Evolutionary conservation across 2,113 vertebrate genomes (phyloP), one percentile per base, ranked within the genome.

Genomic region (Anarhynchus alexandrinus): DNA sequence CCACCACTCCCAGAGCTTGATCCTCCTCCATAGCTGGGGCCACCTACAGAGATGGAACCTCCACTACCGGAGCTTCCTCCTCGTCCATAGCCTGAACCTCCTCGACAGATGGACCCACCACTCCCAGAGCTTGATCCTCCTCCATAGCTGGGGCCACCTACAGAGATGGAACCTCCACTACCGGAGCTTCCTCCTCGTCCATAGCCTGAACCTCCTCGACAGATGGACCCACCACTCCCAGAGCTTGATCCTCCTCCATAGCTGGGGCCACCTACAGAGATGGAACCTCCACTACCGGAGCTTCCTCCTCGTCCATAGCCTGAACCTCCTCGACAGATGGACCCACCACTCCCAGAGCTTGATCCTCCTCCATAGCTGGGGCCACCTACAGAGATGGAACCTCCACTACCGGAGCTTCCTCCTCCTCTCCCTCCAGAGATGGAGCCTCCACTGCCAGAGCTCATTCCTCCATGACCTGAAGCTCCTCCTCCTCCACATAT

Each of bases 101-200:
- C 74, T 7, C 34, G 20, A n/a, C 4, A 38, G 0, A 36, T 71
- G 1, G 81, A 61, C 0, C 58, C 40, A 4, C 83, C 9, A 0
- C 80, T 38, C 7, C 62, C 47, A 3, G 13, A 78, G 4, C 12
- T 59, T 0, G 12, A 51, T 21, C 57, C 67, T 2, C 57, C 2
- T 6, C 26, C 17, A 40, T 40, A 32, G 12, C 88, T 72, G 9
- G 12, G 25, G 26, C 66, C 29, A 6, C 25, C 40, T 42, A 67
- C 30, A 13, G 45, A 42, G 12, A 7, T 6, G 9, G 42, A 49
- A 0, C 71, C 29, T 22, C 38, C 38, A 21, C 16, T 10, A 3
- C 49, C 47, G 5, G 45, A 52, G 15, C 14, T 42, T 4, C 25
- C n/a, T 10, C 32, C 14, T 8, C 70, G 13, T 15, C 70, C 70